Evolutionary conservation across 2,888 invertebrate species (phyloP).

Genomic region (Keiferia lycopersicella): DNA sequence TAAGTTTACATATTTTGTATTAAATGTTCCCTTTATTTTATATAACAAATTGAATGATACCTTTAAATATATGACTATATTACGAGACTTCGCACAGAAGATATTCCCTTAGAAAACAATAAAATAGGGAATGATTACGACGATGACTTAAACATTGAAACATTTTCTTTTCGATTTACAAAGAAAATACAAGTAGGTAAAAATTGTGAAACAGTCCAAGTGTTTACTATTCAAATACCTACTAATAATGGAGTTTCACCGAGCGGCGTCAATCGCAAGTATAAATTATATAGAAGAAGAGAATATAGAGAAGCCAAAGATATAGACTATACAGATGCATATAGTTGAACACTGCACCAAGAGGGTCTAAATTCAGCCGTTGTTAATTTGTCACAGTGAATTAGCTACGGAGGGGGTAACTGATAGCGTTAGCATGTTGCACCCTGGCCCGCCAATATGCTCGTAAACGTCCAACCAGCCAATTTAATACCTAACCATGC

Average conservation of each 20-base stretch:
- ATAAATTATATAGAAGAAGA: no score
- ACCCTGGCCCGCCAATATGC: conserved; percentile 77
- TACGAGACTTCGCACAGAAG: no score
- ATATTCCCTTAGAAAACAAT: no score
- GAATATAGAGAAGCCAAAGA: neutral
- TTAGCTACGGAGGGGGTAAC: conserved; percentile 77
- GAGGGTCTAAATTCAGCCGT: conserved; percentile 72
- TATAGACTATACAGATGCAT: conserved; percentile 14
- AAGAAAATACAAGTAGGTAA: neutral
- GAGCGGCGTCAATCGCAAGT: no score
- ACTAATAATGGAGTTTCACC: no score
- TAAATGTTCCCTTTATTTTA: neutral
- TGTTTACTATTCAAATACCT: no score
- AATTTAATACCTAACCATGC: conserved; percentile 74
- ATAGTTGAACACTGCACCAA: conserved; percentile 34
- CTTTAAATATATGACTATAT: no score
- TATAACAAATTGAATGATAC: no score
- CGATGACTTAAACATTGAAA: no score
- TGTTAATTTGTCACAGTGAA: conserved; percentile 81
- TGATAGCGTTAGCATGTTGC: conserved; percentile 78
- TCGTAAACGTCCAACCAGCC: conserved; percentile 71
- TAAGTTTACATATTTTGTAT: neutral
- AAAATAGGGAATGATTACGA: no score
- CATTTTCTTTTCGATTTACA: neutral
- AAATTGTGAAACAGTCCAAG: no score